Conservation (phyloP, 64 coral and sea anemone species). For the Montipora cactus region DNA sequence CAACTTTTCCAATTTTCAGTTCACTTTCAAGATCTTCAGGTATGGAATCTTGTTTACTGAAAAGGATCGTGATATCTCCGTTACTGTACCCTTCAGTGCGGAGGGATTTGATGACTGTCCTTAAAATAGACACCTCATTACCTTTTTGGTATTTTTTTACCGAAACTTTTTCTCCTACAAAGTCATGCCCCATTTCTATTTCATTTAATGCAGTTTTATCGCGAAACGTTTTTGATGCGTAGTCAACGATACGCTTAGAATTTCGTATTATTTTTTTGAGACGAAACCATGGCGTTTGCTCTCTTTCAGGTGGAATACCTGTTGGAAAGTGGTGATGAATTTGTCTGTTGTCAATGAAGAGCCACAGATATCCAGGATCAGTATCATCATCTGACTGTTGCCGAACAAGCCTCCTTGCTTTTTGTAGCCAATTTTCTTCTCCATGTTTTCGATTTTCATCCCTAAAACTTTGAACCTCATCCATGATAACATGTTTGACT, state of each 20-base stretch:
- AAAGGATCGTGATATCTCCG: constrained; percentile 18
- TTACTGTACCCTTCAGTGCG: not conserved
- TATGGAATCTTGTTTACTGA: not conserved
- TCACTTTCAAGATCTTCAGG: not conserved
- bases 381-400: not conserved
- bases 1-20: not conserved
- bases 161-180: not conserved
- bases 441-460: not conserved
- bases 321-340: not conserved
- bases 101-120: not conserved
- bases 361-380: constrained; percentile 15
- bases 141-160: not conserved
- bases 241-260: not conserved
- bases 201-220: not conserved
- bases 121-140: not conserved
- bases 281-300: not conserved
- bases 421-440: constrained; percentile 7
- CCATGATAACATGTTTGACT: constrained; percentile 47
- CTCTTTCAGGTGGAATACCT: not conserved
- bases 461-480: constrained; percentile 56
- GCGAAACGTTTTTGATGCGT: not conserved
- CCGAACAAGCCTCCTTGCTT: constrained; percentile 1
- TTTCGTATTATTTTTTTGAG: constrained; percentile 45
- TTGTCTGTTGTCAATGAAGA: constrained; percentile 53
- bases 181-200: constrained; percentile 48